A percentile compares a stretch with the other conserved stretches of the same genome.
phyloP scores from a whole-genome alignment of 2,888 invertebrate genomes.

The Sphaerophoria rueppellii region DNA sequence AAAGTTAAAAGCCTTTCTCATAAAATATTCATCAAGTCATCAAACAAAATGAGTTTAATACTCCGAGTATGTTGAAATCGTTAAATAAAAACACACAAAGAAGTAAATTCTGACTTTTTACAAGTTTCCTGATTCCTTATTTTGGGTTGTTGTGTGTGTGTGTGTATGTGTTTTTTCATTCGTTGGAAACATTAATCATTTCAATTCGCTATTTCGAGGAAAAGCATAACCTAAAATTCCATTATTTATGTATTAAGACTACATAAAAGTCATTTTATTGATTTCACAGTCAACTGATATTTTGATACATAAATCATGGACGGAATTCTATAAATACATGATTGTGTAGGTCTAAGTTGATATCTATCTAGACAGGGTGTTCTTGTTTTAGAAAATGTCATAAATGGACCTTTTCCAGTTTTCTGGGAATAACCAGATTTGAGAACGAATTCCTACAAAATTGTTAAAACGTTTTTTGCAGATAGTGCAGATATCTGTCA shows the following conservation, averaged over 20 bases:
- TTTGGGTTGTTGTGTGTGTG: not conserved
- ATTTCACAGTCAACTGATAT: conserved; percentile 12
- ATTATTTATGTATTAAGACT: conserved; percentile 2
- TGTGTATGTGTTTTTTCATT: not conserved
- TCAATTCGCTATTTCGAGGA: not conserved
- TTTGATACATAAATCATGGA: conserved; percentile 12
- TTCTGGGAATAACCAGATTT: too few relatives aligned
- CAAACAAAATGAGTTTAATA: not conserved
- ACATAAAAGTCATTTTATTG: conserved; percentile 12
- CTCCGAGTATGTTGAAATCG: not conserved
- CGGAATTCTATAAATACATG: not conserved
- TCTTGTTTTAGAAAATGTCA: too few relatives aligned
- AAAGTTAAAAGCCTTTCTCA: not conserved
- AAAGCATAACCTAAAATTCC: not conserved
- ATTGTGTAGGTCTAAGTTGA: too few relatives aligned
- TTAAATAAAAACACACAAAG: not conserved
- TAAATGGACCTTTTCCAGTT: too few relatives aligned
- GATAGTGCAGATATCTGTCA: too few relatives aligned
- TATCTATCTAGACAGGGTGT: too few relatives aligned
- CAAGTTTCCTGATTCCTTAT: not conserved
- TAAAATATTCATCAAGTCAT: not conserved
- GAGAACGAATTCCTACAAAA: too few relatives aligned
- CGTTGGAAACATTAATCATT: conserved; percentile 4
- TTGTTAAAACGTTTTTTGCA: too few relatives aligned
- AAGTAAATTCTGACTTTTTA: not conserved